These are phyloP conservation scores for Drosophila setosimentum DNA, from an alignment of 2,888 invertebrate genomes.

Conservation along the genomic window DNA sequence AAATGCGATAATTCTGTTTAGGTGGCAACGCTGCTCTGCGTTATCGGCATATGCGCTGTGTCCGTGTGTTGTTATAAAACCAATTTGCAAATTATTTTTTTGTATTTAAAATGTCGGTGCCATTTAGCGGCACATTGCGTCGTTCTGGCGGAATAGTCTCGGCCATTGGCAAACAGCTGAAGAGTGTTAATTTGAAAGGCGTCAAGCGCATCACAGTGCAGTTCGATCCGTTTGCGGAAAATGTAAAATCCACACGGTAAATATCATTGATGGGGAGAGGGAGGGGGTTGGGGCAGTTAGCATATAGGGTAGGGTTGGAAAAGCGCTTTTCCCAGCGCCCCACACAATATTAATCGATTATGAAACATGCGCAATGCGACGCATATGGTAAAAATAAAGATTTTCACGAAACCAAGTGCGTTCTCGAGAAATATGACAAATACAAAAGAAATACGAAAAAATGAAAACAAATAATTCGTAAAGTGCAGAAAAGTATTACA, in stretches of 20 bases:
- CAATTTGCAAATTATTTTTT: slow-evolving; percentile 33
- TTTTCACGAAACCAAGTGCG: slow-evolving; percentile 60
- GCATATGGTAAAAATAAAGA: slow-evolving; percentile 55
- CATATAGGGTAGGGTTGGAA: slow-evolving; percentile 59
- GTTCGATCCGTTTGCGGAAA: slow-evolving; percentile 94
- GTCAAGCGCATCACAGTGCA: slow-evolving; percentile 91
- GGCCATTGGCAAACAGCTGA: slow-evolving; percentile 91
- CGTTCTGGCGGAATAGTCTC: slow-evolving; percentile 90
- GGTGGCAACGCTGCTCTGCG: slow-evolving; percentile 38
- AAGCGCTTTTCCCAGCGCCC: slow-evolving; percentile 56
- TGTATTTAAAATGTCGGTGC: slow-evolving; percentile 88
- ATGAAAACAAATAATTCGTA: slow-evolving; percentile 21
- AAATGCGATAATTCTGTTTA: slow-evolving; percentile 18
- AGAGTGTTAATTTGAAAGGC: slow-evolving; percentile 90
- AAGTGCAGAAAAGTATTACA: slow-evolving; percentile 35
- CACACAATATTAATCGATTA: slow-evolving; percentile 65
- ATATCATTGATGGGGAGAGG: slow-evolving; percentile 26
- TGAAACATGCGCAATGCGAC: slow-evolving; percentile 67
- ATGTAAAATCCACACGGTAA: slow-evolving; percentile 88
- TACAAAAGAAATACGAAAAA: slow-evolving; percentile 20
- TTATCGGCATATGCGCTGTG: slow-evolving; percentile 34
- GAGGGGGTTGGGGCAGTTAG: not conserved
- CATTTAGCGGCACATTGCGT: slow-evolving; percentile 89
- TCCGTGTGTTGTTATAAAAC: slow-evolving; percentile 58
- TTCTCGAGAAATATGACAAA: slow-evolving; percentile 29